phyloP scores from a whole-genome alignment of 2,113 vertebrate species.

The Colinus virginianus region DNA sequence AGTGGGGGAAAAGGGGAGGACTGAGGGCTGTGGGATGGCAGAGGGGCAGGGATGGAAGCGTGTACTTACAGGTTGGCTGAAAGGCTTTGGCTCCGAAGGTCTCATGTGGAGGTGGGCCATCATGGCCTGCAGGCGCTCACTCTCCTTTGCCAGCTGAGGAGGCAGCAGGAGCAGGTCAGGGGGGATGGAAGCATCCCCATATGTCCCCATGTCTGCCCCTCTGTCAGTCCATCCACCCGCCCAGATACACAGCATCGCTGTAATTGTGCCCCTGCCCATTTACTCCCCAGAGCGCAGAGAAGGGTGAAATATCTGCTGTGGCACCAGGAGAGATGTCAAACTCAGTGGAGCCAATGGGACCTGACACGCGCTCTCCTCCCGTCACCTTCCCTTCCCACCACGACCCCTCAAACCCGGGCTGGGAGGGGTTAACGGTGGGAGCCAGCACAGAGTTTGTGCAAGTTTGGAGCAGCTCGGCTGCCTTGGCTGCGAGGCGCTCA shows the following conservation, averaged over 20 bases:
- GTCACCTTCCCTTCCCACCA: slow-evolving; percentile 32
- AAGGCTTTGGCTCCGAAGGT: slow-evolving; percentile 98
- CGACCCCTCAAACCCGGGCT: slow-evolving; percentile 27
- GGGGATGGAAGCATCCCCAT: background rate
- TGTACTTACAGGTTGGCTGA: slow-evolving; percentile 93
- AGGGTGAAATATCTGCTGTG: slow-evolving; percentile 69
- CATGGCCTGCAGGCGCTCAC: slow-evolving; percentile 97
- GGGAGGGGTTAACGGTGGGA: slow-evolving; percentile 66
- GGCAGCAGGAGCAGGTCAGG: background rate
- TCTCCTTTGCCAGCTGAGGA: slow-evolving; percentile 94
- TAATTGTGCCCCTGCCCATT: background rate
- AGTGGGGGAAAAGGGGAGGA: background rate
- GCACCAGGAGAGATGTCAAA: slow-evolving; percentile 45
- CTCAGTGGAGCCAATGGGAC: background rate
- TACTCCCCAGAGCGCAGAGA: background rate
- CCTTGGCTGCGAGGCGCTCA: slow-evolving; percentile 54
- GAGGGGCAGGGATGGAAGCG: background rate
- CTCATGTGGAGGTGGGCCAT: slow-evolving; percentile 99
- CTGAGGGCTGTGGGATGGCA: fast-evolving
- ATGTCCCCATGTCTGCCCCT: background rate
- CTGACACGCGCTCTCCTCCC: slow-evolving; percentile 53
- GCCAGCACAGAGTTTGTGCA: slow-evolving; percentile 36
- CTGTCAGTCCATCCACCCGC: background rate
- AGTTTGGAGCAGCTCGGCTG: slow-evolving; percentile 60
- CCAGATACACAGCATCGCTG: background rate